Percentiles rank a stretch among this genome's conserved stretches.
Evolutionary conservation across 2,113 vertebrate species (phyloP).

Genomic region (Hippocampus comes): DNA sequence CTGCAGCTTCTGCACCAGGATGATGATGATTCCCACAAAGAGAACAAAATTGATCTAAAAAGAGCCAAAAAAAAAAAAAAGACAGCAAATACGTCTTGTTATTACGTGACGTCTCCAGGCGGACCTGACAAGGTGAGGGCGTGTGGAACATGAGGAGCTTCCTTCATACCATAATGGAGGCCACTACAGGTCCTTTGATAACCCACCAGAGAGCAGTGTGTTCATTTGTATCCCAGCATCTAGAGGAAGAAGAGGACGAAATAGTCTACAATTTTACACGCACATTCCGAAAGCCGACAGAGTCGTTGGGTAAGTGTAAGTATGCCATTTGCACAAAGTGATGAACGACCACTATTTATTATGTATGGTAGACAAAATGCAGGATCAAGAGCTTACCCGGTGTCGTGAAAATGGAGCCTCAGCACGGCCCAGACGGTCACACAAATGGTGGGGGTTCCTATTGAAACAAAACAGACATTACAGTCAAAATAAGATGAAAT

Average conservation of each 20-base stretch:
- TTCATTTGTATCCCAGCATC: constrained; percentile 98
- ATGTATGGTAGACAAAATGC: not conserved
- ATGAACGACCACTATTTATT: not conserved
- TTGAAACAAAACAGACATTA: not conserved
- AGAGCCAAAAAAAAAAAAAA: not conserved
- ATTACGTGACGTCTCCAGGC: not conserved
- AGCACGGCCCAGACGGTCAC: constrained; percentile 93
- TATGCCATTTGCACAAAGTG: not conserved
- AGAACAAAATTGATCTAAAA: constrained; percentile 93
- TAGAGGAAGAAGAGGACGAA: constrained; percentile 53
- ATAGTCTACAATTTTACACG: not conserved
- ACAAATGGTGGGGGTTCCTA: constrained; percentile 95
- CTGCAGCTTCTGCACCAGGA: constrained; percentile 98
- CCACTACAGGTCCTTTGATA: constrained; percentile 94
- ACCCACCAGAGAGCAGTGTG: constrained; percentile 98
- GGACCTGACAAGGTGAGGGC: too few relatives aligned
- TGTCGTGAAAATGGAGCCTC: constrained; percentile 87
- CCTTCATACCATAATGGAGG: constrained; percentile 89
- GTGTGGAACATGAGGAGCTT: not conserved
- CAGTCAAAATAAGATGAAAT: not conserved
- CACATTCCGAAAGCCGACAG: not conserved
- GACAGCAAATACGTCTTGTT: not conserved
- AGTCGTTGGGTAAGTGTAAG: not conserved
- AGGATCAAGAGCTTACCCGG: constrained; percentile 70
- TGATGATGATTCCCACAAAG: constrained; percentile 95